Conservation (phyloP, 2,888 invertebrate genomes). For the Cordylochernes scorpioides region DNA sequence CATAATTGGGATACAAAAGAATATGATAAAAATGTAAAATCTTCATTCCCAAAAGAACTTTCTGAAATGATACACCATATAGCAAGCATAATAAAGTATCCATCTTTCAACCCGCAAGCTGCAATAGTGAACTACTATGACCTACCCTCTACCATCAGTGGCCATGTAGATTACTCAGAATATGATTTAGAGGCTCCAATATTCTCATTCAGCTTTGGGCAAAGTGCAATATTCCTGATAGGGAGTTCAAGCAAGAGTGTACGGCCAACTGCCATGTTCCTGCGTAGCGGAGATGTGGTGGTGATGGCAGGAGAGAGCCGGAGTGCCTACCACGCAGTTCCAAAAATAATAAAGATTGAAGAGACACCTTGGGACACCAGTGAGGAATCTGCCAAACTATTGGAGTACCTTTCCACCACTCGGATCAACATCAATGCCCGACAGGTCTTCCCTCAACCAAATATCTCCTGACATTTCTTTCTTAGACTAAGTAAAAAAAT, state of each 20-base stretch:
- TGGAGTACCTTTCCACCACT: constrained; percentile 40
- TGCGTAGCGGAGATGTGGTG: constrained; percentile 67
- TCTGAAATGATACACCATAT: constrained; percentile 5
- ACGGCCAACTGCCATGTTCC: constrained; percentile 30
- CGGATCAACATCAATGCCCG: constrained; percentile 82
- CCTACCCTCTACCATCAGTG: constrained; percentile 64
- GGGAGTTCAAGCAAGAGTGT: constrained; percentile 46
- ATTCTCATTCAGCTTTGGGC: constrained; percentile 77
- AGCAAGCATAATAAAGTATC: constrained; percentile 5
- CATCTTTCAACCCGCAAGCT: constrained; percentile 33
- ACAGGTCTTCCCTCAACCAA: no score
- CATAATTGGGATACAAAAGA: constrained; percentile 92
- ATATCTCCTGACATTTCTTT: no score
- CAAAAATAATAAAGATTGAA: constrained; percentile 39
- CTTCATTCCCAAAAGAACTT: constrained; percentile 16
- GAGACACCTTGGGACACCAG: constrained; percentile 27
- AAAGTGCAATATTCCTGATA: constrained; percentile 71
- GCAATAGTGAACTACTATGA: constrained; percentile 91
- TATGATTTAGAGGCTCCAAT: constrained; percentile 55
- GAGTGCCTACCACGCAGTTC: constrained; percentile 74
- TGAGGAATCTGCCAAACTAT: constrained; percentile 26
- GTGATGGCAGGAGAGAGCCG: constrained; percentile 65
- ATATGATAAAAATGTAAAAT: constrained; percentile 16
- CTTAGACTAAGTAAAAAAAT: no score
- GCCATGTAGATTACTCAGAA: constrained; percentile 87